phyloP scores from a whole-genome alignment of 2,113 vertebrate genomes.

The Hemichromis elongatus region DNA sequence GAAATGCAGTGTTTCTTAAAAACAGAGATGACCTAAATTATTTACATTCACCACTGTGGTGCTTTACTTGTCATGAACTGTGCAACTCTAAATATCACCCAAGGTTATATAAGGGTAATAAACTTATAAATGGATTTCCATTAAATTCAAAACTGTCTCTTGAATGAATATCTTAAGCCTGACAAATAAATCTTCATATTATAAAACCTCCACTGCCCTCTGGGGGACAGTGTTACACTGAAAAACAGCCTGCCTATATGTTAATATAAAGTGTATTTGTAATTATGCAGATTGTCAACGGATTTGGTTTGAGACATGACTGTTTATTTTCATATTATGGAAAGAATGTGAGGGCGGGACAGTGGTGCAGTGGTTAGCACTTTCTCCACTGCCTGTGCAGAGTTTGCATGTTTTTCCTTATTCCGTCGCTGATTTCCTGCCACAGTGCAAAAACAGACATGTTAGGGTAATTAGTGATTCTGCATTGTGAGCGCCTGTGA shows the following conservation, averaged over 20 bases:
- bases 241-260: neutral
- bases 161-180: neutral
- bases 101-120: neutral
- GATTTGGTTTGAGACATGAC: neutral
- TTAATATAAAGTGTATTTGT: neutral
- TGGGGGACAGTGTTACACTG: slow-evolving; percentile 35
- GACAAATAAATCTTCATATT: neutral
- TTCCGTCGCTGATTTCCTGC: neutral
- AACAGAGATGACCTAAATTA: neutral
- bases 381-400: neutral
- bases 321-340: neutral
- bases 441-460: neutral
- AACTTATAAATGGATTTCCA: neutral
- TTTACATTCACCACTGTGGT: neutral
- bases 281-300: neutral
- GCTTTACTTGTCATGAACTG: neutral
- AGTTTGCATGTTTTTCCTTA: neutral
- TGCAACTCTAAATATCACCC: neutral
- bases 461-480: neutral
- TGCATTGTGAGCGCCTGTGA: neutral
- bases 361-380: neutral
- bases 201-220: neutral
- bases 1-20: neutral
- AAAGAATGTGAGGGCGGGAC: neutral
- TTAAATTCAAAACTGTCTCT: neutral